Evolutionary conservation across 2,113 vertebrate genomes (phyloP).

Genomic region (Percopsis transmontana): DNA sequence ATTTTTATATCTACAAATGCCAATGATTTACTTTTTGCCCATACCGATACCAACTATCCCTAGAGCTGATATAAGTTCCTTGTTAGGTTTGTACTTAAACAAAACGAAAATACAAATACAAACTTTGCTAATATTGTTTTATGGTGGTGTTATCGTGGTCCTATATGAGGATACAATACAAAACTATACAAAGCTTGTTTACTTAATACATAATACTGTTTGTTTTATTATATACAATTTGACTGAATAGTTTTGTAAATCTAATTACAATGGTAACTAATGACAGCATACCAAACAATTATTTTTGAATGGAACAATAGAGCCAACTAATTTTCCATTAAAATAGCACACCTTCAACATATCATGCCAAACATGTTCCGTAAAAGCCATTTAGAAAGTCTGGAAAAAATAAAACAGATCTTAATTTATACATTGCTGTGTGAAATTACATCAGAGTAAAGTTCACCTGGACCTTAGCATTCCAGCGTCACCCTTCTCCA

Average conservation of each 20-base stretch:
- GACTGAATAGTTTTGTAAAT: not conserved
- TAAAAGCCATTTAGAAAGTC: not conserved
- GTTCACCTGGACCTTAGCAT: constrained; percentile 10
- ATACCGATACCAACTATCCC: no score
- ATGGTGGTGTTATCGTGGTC: not conserved
- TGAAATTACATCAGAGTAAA: constrained; percentile 23
- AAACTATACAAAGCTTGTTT: no score
- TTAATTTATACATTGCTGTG: constrained; percentile 18
- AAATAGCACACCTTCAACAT: not conserved
- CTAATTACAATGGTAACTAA: not conserved
- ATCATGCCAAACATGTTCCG: not conserved
- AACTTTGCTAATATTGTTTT: no score
- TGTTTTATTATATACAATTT: not conserved
- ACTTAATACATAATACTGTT: no score
- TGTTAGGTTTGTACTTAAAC: constrained; percentile 2
- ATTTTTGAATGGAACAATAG: not conserved
- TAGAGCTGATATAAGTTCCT: not conserved
- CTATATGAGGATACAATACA: no score
- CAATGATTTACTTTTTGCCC: no score
- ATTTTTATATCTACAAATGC: no score
- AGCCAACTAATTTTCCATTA: not conserved
- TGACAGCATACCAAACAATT: not conserved
- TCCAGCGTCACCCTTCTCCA: constrained; percentile 18
- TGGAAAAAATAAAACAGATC: not conserved
- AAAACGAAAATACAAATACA: not conserved